Evolutionary conservation across 2,888 invertebrate genomes (phyloP), one percentile per base, ranked within the genome.

Genomic region (Gymnocheta viridis): DNA sequence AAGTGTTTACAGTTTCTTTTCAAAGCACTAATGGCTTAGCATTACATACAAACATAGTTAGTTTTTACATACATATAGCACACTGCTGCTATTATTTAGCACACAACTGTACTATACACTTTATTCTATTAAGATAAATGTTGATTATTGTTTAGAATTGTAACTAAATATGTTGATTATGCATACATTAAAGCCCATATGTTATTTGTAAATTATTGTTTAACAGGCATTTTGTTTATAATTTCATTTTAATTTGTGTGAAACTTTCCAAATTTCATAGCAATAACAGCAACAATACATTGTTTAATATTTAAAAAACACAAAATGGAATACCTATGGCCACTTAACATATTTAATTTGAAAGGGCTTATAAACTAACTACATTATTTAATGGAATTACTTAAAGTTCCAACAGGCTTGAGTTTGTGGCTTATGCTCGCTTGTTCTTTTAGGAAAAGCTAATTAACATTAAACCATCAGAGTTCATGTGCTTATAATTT

Each of bases 61-160:
- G 19, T 49, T 69, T 22, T n/a, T 19, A 14, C 19, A 12, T 17
- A 27, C 7, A 56, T 35, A 22, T 47, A 66, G 66, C 66, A 44
- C 58, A 74, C 60, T 67, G 62, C 60, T 67, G 62, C 81, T 81
- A 74, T 74, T 74, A 81, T 62, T 62, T 51, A 44, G 72, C 72
- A 82, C 77, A 58, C 72, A 82, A 70, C 70, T 76, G 66, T 77
- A 77, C 32, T 64, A 81, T 69, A 81, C 54, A 69, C 62, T 22
- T 35, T 56, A 73, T 35, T 47, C 6, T 54, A 56, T 74, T 70
- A 69, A 72, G 64, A 56, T 51, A 66, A 77, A 74, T 81, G 77
- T 82, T 77, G 66, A 58, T 67, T 82, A 82, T 77, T 82, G 67
- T 62, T 81, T 67, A 74, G 60, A 47, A 64, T 64, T 72, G 3